Percentiles rank a stretch among this genome's conserved stretches.
These are phyloP conservation scores for Idaea straminata DNA, from an alignment of 2,888 invertebrate genomes.

Conservation along the genomic window DNA sequence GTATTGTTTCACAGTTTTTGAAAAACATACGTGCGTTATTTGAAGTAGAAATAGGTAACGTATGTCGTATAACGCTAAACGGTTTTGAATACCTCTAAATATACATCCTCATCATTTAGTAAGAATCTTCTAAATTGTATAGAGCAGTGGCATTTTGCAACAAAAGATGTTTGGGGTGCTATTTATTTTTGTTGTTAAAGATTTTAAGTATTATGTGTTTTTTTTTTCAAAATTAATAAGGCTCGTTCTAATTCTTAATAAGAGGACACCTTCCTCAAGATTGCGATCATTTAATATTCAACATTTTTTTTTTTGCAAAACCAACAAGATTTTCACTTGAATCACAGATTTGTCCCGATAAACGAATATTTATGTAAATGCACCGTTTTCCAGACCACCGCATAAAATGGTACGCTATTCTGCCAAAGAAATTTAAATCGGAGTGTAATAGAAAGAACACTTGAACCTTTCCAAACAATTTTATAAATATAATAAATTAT, in stretches of 20 bases:
- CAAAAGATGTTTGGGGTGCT: too few relatives aligned
- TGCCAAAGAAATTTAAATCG: neutral
- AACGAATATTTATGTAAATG: conserved; percentile 71
- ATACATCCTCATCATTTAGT: conserved; percentile 39
- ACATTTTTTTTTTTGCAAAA: conserved; percentile 43
- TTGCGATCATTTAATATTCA: conserved; percentile 41
- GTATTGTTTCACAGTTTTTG: neutral
- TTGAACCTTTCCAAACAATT: neutral
- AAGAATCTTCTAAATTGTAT: conserved; percentile 4
- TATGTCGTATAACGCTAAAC: conserved; percentile 22
- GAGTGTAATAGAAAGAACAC: neutral
- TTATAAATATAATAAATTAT: too few relatives aligned
- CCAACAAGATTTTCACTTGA: conserved; percentile 54
- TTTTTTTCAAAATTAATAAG: neutral
- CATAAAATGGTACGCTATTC: conserved; percentile 47
- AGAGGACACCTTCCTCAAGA: conserved; percentile 11
- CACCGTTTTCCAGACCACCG: conserved; percentile 45
- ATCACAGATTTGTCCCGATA: conserved; percentile 57
- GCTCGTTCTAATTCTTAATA: neutral
- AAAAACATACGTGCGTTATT: neutral
- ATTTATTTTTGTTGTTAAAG: too few relatives aligned
- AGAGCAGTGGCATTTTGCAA: too few relatives aligned
- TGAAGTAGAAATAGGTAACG: neutral
- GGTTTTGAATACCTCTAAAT: conserved; percentile 30
- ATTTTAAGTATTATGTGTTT: neutral